phyloP scores from a whole-genome alignment of 2,888 invertebrate species.

The Rhamnusium bicolor region DNA sequence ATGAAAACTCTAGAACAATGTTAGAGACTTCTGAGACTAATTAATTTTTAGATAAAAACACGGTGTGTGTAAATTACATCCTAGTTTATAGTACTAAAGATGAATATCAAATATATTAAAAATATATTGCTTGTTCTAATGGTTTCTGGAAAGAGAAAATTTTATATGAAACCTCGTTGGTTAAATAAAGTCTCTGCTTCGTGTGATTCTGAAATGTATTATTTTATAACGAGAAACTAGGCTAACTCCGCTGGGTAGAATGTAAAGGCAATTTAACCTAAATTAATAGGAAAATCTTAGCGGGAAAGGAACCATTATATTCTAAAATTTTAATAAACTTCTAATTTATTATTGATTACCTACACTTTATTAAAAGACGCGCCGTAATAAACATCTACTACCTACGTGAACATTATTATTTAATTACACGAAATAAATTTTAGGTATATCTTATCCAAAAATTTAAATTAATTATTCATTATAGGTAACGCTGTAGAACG shows the following conservation, averaged over 20 bases:
- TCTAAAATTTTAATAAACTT: slow-evolving; percentile 20
- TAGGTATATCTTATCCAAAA: too few species aligned
- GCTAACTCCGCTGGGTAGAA: neutral
- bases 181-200: slow-evolving; percentile 12
- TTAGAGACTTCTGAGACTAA: neutral
- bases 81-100: neutral
- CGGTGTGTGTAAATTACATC: neutral
- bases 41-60: neutral
- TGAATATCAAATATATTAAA: neutral
- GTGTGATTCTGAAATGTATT: slow-evolving; percentile 1
- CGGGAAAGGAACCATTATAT: slow-evolving; percentile 16
- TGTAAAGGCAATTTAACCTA: slow-evolving; percentile 11
- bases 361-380: slow-evolving; percentile 2
- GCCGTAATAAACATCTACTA: neutral
- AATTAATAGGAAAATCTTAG: slow-evolving; percentile 30
- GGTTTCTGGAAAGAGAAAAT: neutral
- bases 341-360: slow-evolving; percentile 10
- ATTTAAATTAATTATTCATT: too few species aligned
- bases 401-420: neutral
- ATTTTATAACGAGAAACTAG: slow-evolving; percentile 8
- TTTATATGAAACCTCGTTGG: neutral
- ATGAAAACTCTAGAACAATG: too few species aligned
- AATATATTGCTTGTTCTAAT: slow-evolving; percentile 10
- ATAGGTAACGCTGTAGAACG: too few species aligned
- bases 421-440: neutral